These are phyloP conservation scores for Notospermus geniculatus DNA, from an alignment of 1,140 invertebrate genomes.

Conservation along the genomic window DNA sequence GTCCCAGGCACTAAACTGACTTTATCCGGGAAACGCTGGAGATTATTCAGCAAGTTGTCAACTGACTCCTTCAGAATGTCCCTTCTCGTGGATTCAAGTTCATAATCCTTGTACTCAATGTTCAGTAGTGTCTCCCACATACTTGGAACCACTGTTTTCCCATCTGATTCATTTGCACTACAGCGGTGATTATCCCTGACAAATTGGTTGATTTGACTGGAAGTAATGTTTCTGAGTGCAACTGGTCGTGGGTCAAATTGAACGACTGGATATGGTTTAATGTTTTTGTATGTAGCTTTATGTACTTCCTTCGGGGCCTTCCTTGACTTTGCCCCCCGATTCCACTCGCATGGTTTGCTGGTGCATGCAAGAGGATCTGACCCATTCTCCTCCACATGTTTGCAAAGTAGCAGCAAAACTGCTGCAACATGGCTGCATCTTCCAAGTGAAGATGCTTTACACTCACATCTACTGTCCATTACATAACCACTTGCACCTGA, in stretches of 20 bases:
- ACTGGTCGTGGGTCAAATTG: background rate
- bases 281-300: conserved; percentile 4
- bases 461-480: background rate
- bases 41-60: background rate
- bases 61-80: background rate
- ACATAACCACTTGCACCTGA: background rate
- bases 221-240: background rate
- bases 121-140: conserved; percentile 1
- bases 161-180: background rate
- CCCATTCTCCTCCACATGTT: background rate
- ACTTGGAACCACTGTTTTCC: too few relatives aligned
- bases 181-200: background rate
- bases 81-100: background rate
- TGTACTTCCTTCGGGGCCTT: background rate
- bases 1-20: background rate
- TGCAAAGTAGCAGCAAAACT: background rate
- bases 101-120: background rate
- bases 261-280: background rate
- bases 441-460: conserved; percentile 1
- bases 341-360: background rate
- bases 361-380: background rate
- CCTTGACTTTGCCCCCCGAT: background rate
- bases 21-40: background rate
- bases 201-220: background rate
- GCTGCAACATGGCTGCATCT: background rate